Percentiles rank a stretch among this genome's conserved stretches.
Conservation (phyloP, 2,113 vertebrate species). For the Labeo catla region DNA sequence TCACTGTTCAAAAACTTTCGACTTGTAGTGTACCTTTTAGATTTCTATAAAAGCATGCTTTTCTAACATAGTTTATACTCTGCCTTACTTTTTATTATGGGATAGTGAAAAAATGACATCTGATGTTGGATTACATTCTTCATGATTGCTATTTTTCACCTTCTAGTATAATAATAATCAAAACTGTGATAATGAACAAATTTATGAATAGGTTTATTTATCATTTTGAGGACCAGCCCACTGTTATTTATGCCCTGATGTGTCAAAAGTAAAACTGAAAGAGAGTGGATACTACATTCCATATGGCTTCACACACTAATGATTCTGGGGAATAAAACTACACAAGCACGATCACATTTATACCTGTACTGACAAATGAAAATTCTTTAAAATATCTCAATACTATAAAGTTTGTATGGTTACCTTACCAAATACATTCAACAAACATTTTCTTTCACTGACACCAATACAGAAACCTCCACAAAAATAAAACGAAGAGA, state of each 20-base stretch:
- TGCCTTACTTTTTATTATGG: not conserved
- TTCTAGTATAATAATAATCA: not conserved
- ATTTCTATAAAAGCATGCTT: too few relatives aligned
- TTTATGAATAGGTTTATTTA: not conserved
- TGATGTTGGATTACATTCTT: not conserved
- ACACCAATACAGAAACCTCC: not conserved
- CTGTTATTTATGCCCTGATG: not conserved
- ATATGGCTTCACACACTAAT: not conserved
- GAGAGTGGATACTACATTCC: not conserved
- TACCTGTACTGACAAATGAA: not conserved
- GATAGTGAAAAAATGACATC: not conserved
- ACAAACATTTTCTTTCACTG: not conserved
- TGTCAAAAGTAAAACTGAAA: not conserved
- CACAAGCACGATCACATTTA: not conserved
- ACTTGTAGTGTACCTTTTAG: too few relatives aligned
- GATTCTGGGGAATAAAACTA: not conserved
- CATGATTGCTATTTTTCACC: not conserved
- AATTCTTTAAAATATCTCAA: not conserved
- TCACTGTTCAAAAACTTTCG: too few relatives aligned
- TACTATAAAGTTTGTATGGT: not conserved
- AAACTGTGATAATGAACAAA: not conserved
- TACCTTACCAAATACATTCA: not conserved
- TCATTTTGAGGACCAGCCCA: not conserved
- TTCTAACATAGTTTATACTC: too few relatives aligned
- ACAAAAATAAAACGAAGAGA: not conserved